Conservation (phyloP, 2,888 invertebrate genomes). For the Dynastes grantii region DNA sequence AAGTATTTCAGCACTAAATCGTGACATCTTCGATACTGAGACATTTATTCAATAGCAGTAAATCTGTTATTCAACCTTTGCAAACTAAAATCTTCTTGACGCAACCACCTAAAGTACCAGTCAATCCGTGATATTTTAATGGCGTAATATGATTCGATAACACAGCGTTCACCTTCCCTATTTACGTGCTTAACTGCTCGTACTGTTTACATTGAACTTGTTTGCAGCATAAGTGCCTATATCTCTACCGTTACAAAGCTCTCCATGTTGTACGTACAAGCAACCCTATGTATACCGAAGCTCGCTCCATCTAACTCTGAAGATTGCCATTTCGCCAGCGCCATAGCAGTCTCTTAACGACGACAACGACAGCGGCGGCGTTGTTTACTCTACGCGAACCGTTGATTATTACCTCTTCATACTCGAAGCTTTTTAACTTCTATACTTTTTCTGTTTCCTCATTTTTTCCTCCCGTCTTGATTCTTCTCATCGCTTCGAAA, state of each 20-base stretch:
- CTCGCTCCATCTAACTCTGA: not conserved
- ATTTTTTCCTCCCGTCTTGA: not conserved
- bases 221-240: conserved; percentile 9
- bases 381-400: not conserved
- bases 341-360: not conserved
- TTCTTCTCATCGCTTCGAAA: not conserved
- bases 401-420: conserved; percentile 16
- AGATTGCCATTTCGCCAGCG: conserved; percentile 12
- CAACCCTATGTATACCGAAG: too few relatives aligned
- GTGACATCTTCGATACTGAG: too few relatives aligned
- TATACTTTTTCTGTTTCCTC: not conserved
- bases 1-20: too few relatives aligned
- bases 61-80: too few relatives aligned
- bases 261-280: not conserved
- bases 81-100: not conserved
- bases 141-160: conserved; percentile 27
- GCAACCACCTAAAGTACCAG: not conserved
- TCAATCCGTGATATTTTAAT: conserved; percentile 13
- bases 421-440: conserved; percentile 8
- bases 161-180: conserved; percentile 7
- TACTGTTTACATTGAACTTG: conserved; percentile 27
- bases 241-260: conserved; percentile 3
- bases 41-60: too few relatives aligned
- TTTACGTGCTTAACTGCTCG: conserved; percentile 13
- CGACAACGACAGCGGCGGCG: not conserved